Evolutionary conservation across 2,797 vertebrate species (phyloP).

Genomic region (Aselliscus stoliczkanus): DNA sequence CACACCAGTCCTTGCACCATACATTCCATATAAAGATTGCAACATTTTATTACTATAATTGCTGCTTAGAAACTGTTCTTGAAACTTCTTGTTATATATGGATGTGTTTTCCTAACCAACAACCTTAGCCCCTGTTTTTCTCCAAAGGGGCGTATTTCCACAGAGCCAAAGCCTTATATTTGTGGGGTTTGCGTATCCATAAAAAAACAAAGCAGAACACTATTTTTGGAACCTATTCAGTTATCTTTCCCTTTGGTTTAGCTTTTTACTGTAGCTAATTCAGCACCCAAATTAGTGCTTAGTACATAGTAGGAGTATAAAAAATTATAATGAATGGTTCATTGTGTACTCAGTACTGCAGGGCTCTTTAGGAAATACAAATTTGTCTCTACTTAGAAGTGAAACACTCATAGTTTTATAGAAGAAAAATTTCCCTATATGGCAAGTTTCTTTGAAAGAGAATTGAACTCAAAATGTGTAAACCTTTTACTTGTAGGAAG

Average conservation of each 20-base stretch:
- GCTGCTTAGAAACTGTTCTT: constrained; percentile 40
- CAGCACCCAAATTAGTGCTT: neutral
- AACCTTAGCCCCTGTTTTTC: constrained; percentile 29
- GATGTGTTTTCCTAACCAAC: constrained; percentile 13
- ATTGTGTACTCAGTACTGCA: neutral
- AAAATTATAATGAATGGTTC: neutral
- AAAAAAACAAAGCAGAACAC: neutral
- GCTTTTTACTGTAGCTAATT: constrained; percentile 25
- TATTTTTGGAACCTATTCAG: neutral
- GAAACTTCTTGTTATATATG: constrained; percentile 24
- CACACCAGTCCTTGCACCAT: constrained; percentile 31
- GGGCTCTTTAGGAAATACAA: neutral
- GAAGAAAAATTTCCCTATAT: constrained; percentile 8
- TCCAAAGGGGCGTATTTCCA: constrained; percentile 24
- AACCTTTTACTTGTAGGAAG: neutral
- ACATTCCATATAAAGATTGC: constrained; percentile 37
- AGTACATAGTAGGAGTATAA: neutral
- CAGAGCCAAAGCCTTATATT: neutral
- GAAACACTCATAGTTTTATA: neutral
- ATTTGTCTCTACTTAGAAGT: constrained; percentile 4
- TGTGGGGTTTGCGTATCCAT: neutral
- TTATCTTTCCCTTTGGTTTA: constrained; percentile 39
- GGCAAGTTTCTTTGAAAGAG: neutral
- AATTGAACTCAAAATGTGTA: constrained; percentile 27
- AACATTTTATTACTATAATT: constrained; percentile 48